Base-by-base conservation (phyloP, 1,140 invertebrate genomes). In the Drosophila lini region DNA sequence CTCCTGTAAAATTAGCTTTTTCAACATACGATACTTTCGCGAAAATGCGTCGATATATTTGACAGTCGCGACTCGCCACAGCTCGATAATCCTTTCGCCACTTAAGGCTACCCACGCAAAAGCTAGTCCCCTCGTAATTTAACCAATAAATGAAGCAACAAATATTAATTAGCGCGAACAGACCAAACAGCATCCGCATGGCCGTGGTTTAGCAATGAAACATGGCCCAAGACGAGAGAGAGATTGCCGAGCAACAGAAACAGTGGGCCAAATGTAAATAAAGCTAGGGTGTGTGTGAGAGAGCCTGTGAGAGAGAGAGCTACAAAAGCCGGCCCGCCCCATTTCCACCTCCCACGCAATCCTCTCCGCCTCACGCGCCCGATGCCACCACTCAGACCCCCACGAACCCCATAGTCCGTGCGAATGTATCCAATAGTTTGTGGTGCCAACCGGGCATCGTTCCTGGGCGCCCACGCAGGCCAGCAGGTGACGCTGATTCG, bases 81-180 rank as follows among this genome's bases (percentile, higher is more conserved):
- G 41, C 34, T 15, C 32, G 11, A 32, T 55, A 76, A 77, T 78
- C 75, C 52, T 78, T 78, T 78, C 36, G 10, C 34, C 74, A 64
- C 52, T 74, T 56, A 52, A 53, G 32, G 13, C 68, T 25, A 28
- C 32, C 45, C 22, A 44, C 40, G 41, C 44, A 25, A 31, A 19
- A 16, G 15, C 44, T 34, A 19, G n/a, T n/a, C 50, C 15, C 11
- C 31, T 47, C 53, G 59, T 73, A 60, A 77, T 65, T 77, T 53
- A 45, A 67, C 53, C 52, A 64, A 68, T 88, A 80, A 86, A 77
- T 83, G 71, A 67, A 78, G 64, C 77, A 80, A 83, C 80, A 70
- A 70, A 83, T 86, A 86, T 80, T 83, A 86, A 86, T 86, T 86
- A 86, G 76, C 45, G 55, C 22, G 44, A 50, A 19, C 28, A 58